Conservation (phyloP, 2,113 vertebrate species). For the Notiomystis cincta region DNA sequence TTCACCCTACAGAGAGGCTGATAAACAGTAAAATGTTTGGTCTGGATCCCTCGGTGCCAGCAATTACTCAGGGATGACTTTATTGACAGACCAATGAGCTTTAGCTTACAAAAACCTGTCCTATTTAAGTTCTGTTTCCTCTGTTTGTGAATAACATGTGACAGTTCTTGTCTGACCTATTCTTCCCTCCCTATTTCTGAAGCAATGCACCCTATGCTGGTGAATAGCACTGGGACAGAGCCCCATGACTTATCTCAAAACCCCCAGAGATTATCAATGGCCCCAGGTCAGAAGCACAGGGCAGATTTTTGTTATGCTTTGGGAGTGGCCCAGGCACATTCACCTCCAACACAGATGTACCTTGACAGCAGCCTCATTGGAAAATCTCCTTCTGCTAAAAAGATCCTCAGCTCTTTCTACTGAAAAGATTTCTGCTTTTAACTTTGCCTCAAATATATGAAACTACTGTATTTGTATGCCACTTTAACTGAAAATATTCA, state of each 20-base stretch:
- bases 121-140: conserved; percentile 7
- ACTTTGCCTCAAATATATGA: background rate
- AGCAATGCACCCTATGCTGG: background rate
- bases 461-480: background rate
- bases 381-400: background rate
- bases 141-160: background rate
- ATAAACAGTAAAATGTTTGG: background rate
- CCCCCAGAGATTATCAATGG: background rate
- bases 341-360: background rate
- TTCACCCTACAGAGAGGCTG: background rate
- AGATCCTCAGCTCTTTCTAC: background rate
- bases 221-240: background rate
- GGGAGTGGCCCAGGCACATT: background rate
- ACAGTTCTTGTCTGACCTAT: background rate
- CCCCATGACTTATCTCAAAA: background rate
- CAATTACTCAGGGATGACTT: background rate
- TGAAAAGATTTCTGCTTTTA: background rate
- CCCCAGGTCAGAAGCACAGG: background rate
- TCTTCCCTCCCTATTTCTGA: conserved; percentile 20
- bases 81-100: background rate
- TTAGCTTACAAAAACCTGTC: background rate
- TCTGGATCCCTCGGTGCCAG: background rate
- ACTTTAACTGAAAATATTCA: background rate
- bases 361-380: background rate
- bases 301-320: background rate